Evolutionary conservation across 1,140 invertebrate genomes (phyloP).

Genomic region (Pogonomyrmex barbatus): DNA sequence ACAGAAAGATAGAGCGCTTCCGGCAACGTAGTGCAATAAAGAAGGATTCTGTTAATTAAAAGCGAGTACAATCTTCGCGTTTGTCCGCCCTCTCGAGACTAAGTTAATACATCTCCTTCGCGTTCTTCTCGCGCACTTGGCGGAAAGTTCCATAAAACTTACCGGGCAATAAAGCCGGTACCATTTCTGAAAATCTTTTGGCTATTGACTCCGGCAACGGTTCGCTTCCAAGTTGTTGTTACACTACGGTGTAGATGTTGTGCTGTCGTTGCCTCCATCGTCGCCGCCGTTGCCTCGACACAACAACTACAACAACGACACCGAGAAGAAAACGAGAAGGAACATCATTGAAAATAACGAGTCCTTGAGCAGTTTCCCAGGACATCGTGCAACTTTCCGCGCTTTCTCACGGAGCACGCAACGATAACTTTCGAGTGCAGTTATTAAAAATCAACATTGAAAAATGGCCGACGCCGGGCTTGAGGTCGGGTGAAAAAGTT

Average conservation of each 20-base stretch:
- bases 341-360: constrained; percentile 71
- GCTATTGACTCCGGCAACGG: constrained; percentile 58
- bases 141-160: constrained; percentile 73
- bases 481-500: constrained; percentile 23
- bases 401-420: not conserved
- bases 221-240: constrained; percentile 65
- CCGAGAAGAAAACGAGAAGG: constrained; percentile 48
- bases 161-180: constrained; percentile 65
- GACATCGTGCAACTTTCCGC: constrained; percentile 41
- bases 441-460: constrained; percentile 65
- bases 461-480: constrained; percentile 18
- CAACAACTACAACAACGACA: not conserved
- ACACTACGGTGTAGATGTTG: constrained; percentile 40
- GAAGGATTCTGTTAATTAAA: constrained; percentile 70
- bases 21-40: constrained; percentile 52
- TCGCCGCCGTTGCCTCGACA: not conserved
- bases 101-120: constrained; percentile 61
- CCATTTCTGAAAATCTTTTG: constrained; percentile 59
- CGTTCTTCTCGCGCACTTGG: constrained; percentile 26
- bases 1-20: constrained; percentile 24
- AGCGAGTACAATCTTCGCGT: constrained; percentile 52
- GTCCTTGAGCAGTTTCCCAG: constrained; percentile 46
- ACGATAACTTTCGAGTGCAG: not conserved
- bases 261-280: too few relatives aligned
- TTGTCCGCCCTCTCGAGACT: constrained; percentile 41